Evolutionary conservation across 2,888 invertebrate genomes (phyloP).

Genomic region (Amblyjoppa fuscipennis): DNA sequence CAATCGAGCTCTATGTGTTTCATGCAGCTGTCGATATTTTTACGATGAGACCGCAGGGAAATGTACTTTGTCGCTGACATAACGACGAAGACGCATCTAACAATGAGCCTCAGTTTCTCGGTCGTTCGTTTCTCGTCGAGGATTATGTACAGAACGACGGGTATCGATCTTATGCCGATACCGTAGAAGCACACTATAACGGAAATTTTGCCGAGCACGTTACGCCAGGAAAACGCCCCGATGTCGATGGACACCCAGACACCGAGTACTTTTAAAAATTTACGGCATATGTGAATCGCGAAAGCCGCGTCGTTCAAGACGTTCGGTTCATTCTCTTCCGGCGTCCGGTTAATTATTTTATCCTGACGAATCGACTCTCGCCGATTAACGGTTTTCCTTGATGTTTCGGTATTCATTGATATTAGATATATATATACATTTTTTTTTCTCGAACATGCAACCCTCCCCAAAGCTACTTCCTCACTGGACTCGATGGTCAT

Average conservation of each 20-base stretch:
- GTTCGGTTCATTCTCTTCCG: too few species aligned
- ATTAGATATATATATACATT: too few species aligned
- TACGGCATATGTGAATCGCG: conserved; percentile 62
- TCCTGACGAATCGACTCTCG: background rate
- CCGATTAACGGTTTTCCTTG: too few species aligned
- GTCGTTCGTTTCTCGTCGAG: conserved; percentile 6
- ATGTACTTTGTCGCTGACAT: conserved; percentile 72
- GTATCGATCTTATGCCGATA: conserved; percentile 35
- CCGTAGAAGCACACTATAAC: conserved; percentile 60
- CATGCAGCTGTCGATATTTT: conserved; percentile 70
- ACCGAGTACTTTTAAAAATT: conserved; percentile 62
- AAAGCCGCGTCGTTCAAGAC: background rate
- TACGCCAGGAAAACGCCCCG: background rate
- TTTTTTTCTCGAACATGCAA: background rate
- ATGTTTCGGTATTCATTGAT: too few species aligned
- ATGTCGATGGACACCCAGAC: conserved; percentile 55
- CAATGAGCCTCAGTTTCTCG: conserved; percentile 69
- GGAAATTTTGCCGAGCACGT: background rate
- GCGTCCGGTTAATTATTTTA: too few species aligned
- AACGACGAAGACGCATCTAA: conserved; percentile 73
- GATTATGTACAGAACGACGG: conserved; percentile 22
- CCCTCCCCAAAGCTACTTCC: too few species aligned
- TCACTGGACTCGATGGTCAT: too few species aligned
- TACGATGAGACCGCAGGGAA: conserved; percentile 19
- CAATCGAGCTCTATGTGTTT: conserved; percentile 73